Evolutionary conservation across 2,797 vertebrate species (phyloP), one percentile per base, ranked within the genome.

Genomic region (Sparidentex hasta): DNA sequence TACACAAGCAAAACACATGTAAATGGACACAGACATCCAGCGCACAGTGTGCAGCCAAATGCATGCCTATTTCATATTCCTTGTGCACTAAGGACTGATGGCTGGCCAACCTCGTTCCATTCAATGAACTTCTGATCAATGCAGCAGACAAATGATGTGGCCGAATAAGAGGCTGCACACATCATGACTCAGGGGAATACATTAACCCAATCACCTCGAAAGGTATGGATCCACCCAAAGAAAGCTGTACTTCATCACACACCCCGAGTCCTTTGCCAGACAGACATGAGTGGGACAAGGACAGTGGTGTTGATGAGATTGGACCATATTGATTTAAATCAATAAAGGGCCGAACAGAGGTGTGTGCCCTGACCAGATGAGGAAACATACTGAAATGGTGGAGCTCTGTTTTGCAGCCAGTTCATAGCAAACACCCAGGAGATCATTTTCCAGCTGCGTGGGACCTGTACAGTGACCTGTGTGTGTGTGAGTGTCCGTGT

Each of bases 311-410:
- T 90, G 89, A 93, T 93, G 92, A 88, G 84, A 93, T 90, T 90
- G 87, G 90, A 85, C 77, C 50, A 71, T 90, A 94, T 90, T 91
- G 93, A 95, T 93, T 93, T 80, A 83, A 90, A 94, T 94, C 90
- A 92, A 92, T 84, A 85, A 67, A 62, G 48, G 73, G 75, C 73
- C 71, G 67, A 89, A 88, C 65, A 74, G 72, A 86, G 74, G 76
- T 87, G 59, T 76, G 38, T 71, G 74, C 59, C 71, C 89, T 87
- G 70, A 54, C 38, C 61, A 82, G 65, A 90, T 81, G 71, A 88
- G 69, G 74, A 91, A 93, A 84, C 48, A 59, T 73, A 82, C 88
- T 86, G 83, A 88, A 91, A 92, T 76, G 76, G 74, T 21, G 47
- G 46, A 61, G 70, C 62, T 78, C 68, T 52, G 67, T 87, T 88